Evolutionary conservation across 2,888 invertebrate species (phyloP).

Genomic region (Drosophila pullipes): DNA sequence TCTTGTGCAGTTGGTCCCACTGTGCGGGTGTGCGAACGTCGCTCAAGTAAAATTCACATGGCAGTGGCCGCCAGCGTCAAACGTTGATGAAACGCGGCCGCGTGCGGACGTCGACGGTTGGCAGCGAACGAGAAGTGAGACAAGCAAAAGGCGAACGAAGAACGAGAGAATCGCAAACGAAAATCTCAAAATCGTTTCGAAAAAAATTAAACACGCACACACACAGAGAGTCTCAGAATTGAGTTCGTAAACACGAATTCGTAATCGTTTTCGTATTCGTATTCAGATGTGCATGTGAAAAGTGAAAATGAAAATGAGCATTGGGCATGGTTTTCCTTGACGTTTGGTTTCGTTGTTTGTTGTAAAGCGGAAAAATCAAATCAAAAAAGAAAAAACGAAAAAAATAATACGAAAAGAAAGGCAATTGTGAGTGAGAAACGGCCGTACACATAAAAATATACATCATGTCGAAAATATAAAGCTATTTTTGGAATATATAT

Average conservation of each 20-base stretch:
- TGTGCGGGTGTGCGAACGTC: conserved; percentile 49
- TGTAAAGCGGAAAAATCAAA: conserved; percentile 66
- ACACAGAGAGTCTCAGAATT: conserved; percentile 23
- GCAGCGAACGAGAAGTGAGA: conserved; percentile 19
- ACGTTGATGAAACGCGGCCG: conserved; percentile 82
- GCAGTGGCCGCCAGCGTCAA: conserved; percentile 67
- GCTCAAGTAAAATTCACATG: conserved; percentile 76
- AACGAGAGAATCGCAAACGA: conserved; percentile 25
- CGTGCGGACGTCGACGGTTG: conserved; percentile 72
- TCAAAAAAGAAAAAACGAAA: conserved; percentile 32
- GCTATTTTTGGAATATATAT: conserved; percentile 80
- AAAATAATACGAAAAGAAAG: conserved; percentile 60
- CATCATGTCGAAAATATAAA: conserved; percentile 76
- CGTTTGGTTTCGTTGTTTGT: conserved; percentile 56
- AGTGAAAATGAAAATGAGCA: conserved; percentile 78
- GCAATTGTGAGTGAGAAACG: conserved; percentile 71
- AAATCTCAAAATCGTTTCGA: conserved; percentile 58
- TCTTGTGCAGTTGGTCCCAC: conserved; percentile 21
- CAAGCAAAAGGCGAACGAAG: conserved; percentile 19
- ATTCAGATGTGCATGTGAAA: conserved; percentile 61
- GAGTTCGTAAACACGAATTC: conserved; percentile 26
- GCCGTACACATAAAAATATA: conserved; percentile 51
- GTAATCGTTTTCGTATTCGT: conserved; percentile 32
- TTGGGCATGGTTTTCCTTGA: conserved; percentile 76
- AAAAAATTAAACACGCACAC: conserved; percentile 22